Evolutionary conservation across 2,888 invertebrate genomes (phyloP).

Genomic region (Andrena bucephala): DNA sequence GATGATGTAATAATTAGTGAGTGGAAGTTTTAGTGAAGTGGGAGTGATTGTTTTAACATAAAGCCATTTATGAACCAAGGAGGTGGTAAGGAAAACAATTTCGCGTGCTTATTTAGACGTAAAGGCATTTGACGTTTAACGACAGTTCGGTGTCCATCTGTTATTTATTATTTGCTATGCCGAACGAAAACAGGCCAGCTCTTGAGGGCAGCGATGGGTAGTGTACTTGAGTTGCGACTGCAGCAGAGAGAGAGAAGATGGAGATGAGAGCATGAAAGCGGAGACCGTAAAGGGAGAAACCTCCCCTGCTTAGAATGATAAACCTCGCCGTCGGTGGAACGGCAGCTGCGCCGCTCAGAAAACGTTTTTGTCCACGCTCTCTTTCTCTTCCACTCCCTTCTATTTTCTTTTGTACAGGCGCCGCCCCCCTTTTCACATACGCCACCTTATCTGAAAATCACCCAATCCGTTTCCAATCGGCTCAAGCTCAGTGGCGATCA

Average conservation of each 20-base stretch:
- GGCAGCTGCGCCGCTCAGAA: slow-evolving; percentile 71
- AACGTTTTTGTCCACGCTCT: slow-evolving; percentile 58
- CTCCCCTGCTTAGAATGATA: slow-evolving; percentile 75
- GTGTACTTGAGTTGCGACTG: slow-evolving; percentile 13
- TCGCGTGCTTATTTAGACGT: neutral
- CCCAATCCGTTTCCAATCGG: slow-evolving; percentile 24
- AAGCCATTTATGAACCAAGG: neutral
- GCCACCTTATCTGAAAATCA: slow-evolving; percentile 31
- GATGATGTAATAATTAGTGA: neutral
- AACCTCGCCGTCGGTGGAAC: slow-evolving; percentile 59
- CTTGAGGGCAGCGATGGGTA: slow-evolving; percentile 26
- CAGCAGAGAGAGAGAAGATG: slow-evolving; percentile 34
- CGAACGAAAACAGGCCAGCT: neutral
- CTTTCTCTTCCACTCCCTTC: slow-evolving; percentile 29
- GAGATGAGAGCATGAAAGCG: slow-evolving; percentile 31
- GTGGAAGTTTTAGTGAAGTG: neutral
- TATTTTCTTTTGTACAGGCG: slow-evolving; percentile 21
- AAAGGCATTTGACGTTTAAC: neutral
- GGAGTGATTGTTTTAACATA: neutral
- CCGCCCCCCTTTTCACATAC: slow-evolving; percentile 18
- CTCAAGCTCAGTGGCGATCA: too few relatives aligned
- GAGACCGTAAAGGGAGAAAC: slow-evolving; percentile 59
- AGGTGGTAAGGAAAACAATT: neutral
- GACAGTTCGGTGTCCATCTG: neutral
- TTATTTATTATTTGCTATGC: slow-evolving; percentile 23